phyloP scores from a whole-genome alignment of 2,888 invertebrate species.

The Cybosia mesomella region DNA sequence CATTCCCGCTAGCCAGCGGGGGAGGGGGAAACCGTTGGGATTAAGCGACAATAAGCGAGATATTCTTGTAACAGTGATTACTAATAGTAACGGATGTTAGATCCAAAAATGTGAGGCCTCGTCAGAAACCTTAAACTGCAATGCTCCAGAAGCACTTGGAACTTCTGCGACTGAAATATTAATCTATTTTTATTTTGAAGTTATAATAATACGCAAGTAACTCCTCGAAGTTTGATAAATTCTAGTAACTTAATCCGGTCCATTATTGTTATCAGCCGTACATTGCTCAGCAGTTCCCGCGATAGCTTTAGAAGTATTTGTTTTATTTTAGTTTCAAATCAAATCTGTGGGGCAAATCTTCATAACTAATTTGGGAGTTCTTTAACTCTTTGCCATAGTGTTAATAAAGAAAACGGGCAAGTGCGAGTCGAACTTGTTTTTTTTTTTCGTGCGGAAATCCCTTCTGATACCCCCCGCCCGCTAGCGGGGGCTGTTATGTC shows the following conservation, averaged over 20 bases:
- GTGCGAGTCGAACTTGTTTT: too few species aligned
- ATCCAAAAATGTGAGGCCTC: too few species aligned
- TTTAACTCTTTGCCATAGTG: too few species aligned
- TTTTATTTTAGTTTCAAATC: neutral
- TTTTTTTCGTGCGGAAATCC: too few species aligned
- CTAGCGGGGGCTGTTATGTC: too few species aligned
- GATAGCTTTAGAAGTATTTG: neutral
- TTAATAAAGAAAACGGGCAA: too few species aligned
- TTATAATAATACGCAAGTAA: conserved; percentile 5
- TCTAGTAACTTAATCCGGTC: conserved; percentile 12
- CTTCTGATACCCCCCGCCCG: too few species aligned
- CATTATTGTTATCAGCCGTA: neutral
- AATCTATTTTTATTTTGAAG: conserved; percentile 10
- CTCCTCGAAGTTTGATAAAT: conserved; percentile 13
- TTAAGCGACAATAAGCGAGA: neutral
- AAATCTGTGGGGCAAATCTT: too few species aligned
- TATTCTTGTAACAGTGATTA: neutral
- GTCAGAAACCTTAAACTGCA: too few species aligned
- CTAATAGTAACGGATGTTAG: neutral
- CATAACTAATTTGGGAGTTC: too few species aligned
- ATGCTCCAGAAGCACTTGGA: neutral
- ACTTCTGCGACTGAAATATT: neutral
- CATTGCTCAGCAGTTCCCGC: neutral
- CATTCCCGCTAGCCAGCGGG: too few species aligned
- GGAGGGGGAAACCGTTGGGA: too few species aligned